phyloP scores from a whole-genome alignment of 23 tunicate genomes.

The Trididemnum nubilum region DNA sequence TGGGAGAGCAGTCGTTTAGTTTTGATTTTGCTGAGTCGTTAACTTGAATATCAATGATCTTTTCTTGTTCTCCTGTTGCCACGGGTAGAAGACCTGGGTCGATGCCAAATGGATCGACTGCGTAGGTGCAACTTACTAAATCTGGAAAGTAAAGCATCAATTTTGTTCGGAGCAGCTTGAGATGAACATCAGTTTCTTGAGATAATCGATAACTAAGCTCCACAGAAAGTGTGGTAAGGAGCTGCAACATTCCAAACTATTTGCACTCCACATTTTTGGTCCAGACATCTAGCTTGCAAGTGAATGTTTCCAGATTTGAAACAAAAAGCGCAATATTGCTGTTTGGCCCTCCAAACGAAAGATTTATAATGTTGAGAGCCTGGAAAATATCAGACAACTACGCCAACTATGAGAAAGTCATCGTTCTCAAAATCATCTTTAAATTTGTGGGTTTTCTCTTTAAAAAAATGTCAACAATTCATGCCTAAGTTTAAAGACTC shows the following conservation, averaged over 20 bases:
- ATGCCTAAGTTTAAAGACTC: too few relatives aligned
- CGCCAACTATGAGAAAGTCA: conserved; percentile 15
- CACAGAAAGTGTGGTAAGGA: not conserved
- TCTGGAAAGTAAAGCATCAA: too few relatives aligned
- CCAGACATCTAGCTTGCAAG: too few relatives aligned
- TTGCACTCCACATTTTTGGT: conserved; percentile 16
- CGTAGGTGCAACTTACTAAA: not conserved
- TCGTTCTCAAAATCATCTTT: not conserved
- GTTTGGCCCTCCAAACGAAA: conserved; percentile 40
- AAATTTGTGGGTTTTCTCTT: not conserved
- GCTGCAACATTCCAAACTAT: not conserved
- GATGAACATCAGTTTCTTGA: not conserved
- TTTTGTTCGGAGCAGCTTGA: not conserved
- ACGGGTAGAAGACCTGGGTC: not conserved
- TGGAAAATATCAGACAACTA: conserved; percentile 51
- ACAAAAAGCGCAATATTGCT: not conserved
- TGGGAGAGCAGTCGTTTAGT: not conserved
- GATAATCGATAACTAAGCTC: not conserved
- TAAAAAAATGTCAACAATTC: too few relatives aligned
- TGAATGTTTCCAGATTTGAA: not conserved
- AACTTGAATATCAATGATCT: too few relatives aligned
- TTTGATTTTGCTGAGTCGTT: not conserved
- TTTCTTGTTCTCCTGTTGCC: not conserved
- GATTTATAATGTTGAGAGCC: conserved; percentile 29
- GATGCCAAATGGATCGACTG: not conserved